phyloP scores from a whole-genome alignment of 1,140 invertebrate species.

The Triops longicaudatus region DNA sequence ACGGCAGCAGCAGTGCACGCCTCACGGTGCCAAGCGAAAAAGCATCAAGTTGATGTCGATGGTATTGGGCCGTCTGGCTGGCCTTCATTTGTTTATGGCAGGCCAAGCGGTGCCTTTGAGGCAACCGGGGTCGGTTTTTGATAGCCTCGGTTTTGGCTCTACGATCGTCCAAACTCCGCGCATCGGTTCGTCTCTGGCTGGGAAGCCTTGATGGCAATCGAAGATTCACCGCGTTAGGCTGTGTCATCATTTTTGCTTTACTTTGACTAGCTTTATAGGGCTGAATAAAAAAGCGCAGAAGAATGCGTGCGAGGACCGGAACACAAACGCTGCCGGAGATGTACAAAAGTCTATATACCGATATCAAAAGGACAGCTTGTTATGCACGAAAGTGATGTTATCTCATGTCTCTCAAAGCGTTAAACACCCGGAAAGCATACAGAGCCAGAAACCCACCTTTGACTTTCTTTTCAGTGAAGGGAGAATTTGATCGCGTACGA shows the following conservation, averaged over 20 bases:
- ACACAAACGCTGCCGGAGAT: neutral
- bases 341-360: neutral
- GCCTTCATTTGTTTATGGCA: slow-evolving; percentile 15
- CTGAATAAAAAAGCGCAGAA: neutral
- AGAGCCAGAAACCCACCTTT: too few species aligned
- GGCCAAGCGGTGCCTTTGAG: slow-evolving; percentile 13
- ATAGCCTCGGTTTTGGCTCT: neutral
- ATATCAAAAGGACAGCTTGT: neutral
- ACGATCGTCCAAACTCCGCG: neutral
- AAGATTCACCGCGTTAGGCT: too few species aligned
- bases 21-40: neutral
- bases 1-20: neutral
- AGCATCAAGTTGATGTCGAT: slow-evolving; percentile 1
- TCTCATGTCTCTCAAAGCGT: neutral
- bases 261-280: neutral
- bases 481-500: too few species aligned
- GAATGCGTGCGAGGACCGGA: neutral
- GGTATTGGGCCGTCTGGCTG: slow-evolving; percentile 9
- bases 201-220: too few species aligned
- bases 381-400: neutral
- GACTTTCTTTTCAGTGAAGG: too few species aligned
- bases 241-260: neutral
- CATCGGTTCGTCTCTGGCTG: neutral
- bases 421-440: neutral
- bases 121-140: slow-evolving; percentile 10